Conservation (phyloP, 2,797 vertebrate species). For the Sandelia bainsii region DNA sequence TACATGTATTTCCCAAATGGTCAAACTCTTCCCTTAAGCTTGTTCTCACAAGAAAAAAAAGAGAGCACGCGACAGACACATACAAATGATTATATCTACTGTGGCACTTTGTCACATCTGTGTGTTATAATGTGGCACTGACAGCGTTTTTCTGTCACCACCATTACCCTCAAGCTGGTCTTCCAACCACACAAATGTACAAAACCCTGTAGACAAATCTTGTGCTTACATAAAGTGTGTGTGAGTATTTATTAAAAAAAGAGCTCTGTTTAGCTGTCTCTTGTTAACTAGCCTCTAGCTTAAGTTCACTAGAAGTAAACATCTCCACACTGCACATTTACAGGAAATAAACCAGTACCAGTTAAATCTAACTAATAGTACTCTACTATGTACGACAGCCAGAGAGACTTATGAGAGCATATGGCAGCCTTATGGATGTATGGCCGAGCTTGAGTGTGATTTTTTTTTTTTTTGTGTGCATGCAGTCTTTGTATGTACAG, state of each 20-base stretch:
- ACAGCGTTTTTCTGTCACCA: conserved; percentile 37
- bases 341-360: background rate
- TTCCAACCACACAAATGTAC: conserved; percentile 44
- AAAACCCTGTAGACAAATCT: conserved; percentile 34
- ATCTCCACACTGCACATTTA: background rate
- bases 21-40: background rate
- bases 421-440: background rate
- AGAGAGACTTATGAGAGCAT: background rate
- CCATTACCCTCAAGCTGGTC: conserved; percentile 30
- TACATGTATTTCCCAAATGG: background rate
- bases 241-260: background rate
- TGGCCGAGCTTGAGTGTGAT: too few relatives aligned
- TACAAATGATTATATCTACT: conserved; percentile 22
- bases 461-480: background rate
- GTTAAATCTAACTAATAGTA: conserved; percentile 3
- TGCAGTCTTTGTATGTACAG: background rate
- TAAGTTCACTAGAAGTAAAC: conserved; percentile 6
- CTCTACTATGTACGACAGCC: background rate
- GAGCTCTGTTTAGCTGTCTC: conserved; percentile 13
- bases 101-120: conserved; percentile 53
- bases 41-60: background rate
- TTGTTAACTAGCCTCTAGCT: conserved; percentile 6
- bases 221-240: background rate
- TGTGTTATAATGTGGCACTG: conserved; percentile 36
- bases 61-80: background rate